A percentile compares a stretch with the other conserved stretches of the same genome.
Evolutionary conservation across 2,797 vertebrate species (phyloP).

Genomic region (Acipenser ruthenus): DNA sequence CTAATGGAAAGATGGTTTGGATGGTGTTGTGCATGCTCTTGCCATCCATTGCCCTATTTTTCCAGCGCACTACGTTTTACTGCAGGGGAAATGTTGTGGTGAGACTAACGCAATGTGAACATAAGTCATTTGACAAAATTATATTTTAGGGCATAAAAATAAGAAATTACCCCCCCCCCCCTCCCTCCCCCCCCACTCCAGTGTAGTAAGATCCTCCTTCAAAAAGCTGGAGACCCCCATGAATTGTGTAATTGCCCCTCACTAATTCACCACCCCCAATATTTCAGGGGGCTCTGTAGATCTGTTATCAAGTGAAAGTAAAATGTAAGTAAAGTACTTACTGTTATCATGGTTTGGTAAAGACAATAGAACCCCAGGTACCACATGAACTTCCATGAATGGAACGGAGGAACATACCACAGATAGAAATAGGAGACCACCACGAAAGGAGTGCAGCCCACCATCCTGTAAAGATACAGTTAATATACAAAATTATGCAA

Average conservation of each 20-base stretch:
- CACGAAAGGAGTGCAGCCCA: conserved; percentile 82
- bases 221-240: not conserved
- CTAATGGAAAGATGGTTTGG: too few relatives aligned
- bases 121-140: too few relatives aligned
- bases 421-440: conserved; percentile 84
- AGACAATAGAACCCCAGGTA: conserved; percentile 83
- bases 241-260: not conserved
- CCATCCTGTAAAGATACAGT: conserved; percentile 64
- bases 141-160: too few relatives aligned
- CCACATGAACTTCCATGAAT: conserved; percentile 72
- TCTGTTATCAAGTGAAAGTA: too few relatives aligned
- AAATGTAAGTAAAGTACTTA: conserved; percentile 51
- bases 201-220: not conserved
- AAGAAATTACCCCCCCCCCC: not conserved
- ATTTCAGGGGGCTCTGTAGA: too few relatives aligned
- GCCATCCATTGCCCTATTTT: too few relatives aligned
- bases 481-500: not conserved
- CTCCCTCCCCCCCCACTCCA: not conserved
- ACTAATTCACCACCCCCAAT: too few relatives aligned
- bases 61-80: too few relatives aligned
- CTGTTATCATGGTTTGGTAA: conserved; percentile 87
- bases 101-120: too few relatives aligned
- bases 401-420: conserved; percentile 86
- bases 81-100: too few relatives aligned
- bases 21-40: too few relatives aligned